These are phyloP conservation scores for Nibea albiflora DNA, from an alignment of 2,113 vertebrate species.

Conservation along the genomic window DNA sequence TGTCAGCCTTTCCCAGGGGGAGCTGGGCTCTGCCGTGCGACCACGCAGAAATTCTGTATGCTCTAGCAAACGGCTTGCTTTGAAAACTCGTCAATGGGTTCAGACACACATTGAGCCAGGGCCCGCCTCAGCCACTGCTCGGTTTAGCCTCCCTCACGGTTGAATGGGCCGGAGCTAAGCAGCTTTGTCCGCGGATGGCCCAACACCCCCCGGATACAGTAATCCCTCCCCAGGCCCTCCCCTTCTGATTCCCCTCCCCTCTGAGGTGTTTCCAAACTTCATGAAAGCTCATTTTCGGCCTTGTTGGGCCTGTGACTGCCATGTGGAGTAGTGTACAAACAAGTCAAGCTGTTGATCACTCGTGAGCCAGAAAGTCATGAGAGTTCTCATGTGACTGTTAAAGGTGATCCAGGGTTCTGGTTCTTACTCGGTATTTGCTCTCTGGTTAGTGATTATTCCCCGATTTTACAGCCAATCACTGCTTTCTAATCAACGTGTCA, in stretches of 20 bases:
- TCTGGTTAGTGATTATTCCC: neutral
- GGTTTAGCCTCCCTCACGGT: slow-evolving; percentile 72
- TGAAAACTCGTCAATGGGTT: slow-evolving; percentile 80
- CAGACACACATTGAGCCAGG: slow-evolving; percentile 75
- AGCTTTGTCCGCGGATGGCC: slow-evolving; percentile 77
- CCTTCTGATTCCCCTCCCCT: slow-evolving; percentile 50
- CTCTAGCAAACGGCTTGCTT: slow-evolving; percentile 79
- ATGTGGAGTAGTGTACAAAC: slow-evolving; percentile 48
- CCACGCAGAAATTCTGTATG: slow-evolving; percentile 84
- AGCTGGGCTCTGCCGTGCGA: slow-evolving; percentile 73
- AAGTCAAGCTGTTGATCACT: slow-evolving; percentile 32
- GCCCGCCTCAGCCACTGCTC: slow-evolving; percentile 65
- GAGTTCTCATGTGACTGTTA: neutral
- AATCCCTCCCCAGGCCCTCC: slow-evolving; percentile 68
- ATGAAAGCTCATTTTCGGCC: slow-evolving; percentile 63
- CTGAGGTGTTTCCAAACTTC: slow-evolving; percentile 73
- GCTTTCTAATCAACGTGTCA: slow-evolving; percentile 34
- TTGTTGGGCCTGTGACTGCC: slow-evolving; percentile 34
- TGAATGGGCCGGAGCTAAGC: slow-evolving; percentile 76
- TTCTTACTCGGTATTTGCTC: neutral
- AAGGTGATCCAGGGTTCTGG: slow-evolving; percentile 6
- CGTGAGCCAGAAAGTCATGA: neutral
- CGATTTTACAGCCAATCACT: neutral
- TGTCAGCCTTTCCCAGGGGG: slow-evolving; percentile 82
- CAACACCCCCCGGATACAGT: slow-evolving; percentile 70